phyloP scores from a whole-genome alignment of 2,888 invertebrate genomes.

The Blera fallax region DNA sequence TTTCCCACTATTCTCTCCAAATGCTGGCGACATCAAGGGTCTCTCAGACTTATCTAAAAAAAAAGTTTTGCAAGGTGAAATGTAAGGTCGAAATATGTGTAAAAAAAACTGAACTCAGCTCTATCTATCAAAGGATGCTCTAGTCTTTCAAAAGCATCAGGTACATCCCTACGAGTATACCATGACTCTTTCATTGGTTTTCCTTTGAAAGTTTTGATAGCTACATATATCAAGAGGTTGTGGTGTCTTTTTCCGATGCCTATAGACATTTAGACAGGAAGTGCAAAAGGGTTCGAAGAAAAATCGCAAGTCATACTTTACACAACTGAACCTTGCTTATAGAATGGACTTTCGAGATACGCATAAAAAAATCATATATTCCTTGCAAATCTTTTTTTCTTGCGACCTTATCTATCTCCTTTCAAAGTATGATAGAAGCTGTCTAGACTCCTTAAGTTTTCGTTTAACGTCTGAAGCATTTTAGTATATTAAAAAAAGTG shows the following conservation, averaged over 20 bases:
- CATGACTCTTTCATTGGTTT: not conserved
- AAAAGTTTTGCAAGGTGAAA: not conserved
- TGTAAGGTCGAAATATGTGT: conserved; percentile 5
- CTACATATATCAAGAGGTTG: too few species aligned
- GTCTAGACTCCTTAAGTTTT: not conserved
- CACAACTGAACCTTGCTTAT: too few species aligned
- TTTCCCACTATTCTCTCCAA: not conserved
- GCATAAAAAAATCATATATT: too few species aligned
- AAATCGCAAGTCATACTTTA: too few species aligned
- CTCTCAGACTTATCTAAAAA: not conserved
- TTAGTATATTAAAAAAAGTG: conserved; percentile 17
- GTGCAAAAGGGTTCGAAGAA: too few species aligned
- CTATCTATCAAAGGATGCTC: not conserved
- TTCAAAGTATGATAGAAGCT: not conserved
- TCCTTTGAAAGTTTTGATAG: not conserved
- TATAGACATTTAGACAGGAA: too few species aligned
- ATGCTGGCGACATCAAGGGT: not conserved
- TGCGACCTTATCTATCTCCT: not conserved
- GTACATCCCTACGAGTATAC: too few species aligned
- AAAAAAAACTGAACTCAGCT: not conserved
- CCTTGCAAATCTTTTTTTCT: not conserved
- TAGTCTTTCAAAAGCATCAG: too few species aligned
- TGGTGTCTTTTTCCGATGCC: too few species aligned
- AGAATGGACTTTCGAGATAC: too few species aligned
- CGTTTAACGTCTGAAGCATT: conserved; percentile 9